Conservation (phyloP, 2,797 vertebrate genomes). For the Micrastur ruficollis region DNA sequence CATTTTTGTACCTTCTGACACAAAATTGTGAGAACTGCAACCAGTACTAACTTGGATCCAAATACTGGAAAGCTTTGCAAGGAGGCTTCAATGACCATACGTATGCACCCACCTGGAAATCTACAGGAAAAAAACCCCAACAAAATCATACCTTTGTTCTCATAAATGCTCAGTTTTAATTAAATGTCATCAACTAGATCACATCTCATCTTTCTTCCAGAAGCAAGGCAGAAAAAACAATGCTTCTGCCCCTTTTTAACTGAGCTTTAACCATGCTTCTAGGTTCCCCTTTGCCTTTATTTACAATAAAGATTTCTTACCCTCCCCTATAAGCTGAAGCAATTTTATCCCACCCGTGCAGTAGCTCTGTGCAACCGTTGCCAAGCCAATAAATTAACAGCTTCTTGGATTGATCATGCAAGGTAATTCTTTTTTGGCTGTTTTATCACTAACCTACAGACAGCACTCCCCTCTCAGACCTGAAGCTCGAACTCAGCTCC, state of each 20-base stretch:
- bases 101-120: neutral
- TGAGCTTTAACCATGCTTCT: neutral
- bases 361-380: neutral
- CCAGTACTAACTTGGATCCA: neutral
- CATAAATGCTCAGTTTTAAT: constrained; percentile 16
- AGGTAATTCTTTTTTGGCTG: neutral
- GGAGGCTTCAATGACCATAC: neutral
- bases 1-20: neutral
- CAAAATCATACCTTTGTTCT: neutral
- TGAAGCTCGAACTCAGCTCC: neutral
- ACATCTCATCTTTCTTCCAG: neutral
- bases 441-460: neutral
- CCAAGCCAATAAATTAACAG: neutral
- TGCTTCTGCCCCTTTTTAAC: neutral
- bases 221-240: neutral
- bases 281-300: neutral
- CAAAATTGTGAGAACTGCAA: neutral
- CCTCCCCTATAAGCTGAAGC: neutral
- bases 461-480: neutral
- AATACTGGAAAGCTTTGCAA: neutral
- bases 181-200: neutral
- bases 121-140: neutral
- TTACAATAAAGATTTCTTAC: neutral
- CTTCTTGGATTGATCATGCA: neutral
- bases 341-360: neutral